Evolutionary conservation across 53 echinoderm and acorn worm species (phyloP), one percentile per base, ranked within the genome.

Genomic region (Zoroaster sp.): DNA sequence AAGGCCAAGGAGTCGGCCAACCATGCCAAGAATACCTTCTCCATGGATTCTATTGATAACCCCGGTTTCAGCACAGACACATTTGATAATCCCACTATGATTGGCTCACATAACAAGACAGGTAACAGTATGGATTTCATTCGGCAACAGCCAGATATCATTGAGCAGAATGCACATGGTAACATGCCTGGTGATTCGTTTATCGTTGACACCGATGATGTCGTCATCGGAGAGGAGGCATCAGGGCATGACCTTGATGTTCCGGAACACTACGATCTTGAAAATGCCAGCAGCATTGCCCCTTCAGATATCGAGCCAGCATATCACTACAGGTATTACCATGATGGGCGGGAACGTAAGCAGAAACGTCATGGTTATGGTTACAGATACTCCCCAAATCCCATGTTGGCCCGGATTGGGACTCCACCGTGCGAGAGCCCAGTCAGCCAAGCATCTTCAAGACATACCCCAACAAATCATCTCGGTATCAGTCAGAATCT

Each of bases 281-380:
- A 97, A 51, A 97, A 97, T 82, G 97, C 97, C 15, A 95, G 95
- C 74, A 97, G 97, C 75, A 91, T 97, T 41, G 97, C 97, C 14
- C 95, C 97, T 15, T 97, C 97, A 9, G 97, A 97, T 74, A 93
- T 95, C 18, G 97, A 97, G 83, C 93, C 94, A 44, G 94, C 97
- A 13, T 97, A 97, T 81, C 95, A 97, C 63, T 97, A 97, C 72
- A 92, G 94, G 74, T 92, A 94, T 89, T 97, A 92, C 38, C 95
- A 95, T 30, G 94, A 97, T 79, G 93, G 87, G 0, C 72, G 91
- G 15, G 92, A 97, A 40, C 88, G 93, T 9, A 90, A 83, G 20
- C 86, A 86, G 78, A 94, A 91, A 59, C 92, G 93, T n/a, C 94
- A 91, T 65, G 74, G 93, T n/a, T 92, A 91, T 65, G 74, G 82